Base-by-base conservation (phyloP, 2,888 invertebrate species). In the Punctoribates punctum region DNA sequence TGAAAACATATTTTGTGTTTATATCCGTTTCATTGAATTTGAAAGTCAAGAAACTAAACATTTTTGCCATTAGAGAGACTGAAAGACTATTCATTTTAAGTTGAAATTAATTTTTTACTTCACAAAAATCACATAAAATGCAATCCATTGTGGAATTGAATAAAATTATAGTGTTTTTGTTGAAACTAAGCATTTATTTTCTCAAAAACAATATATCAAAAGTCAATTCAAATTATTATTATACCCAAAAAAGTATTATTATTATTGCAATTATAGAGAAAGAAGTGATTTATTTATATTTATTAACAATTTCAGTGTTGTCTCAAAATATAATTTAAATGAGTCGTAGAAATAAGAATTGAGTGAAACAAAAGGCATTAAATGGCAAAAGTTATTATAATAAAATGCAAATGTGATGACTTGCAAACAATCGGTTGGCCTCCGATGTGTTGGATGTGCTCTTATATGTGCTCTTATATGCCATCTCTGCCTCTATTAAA, bases 351-450 rank as follows among this genome's bases (percentile, higher is more conserved):
- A 70, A 42, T 42, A 20, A 70, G n/a, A 70, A 46, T 65, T 65
- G 6, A 34, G n/a, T 38, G 20, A 65, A 65, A 65, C 65, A 9
- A n/a, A n/a, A 9, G 70, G 42, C 70, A 70, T 29, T 70, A 46
- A 70, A 65, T 65, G 70, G 70, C 23, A 70, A 46, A 70, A 70
- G 4, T 70, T 70, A 70, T 42, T 70, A 70, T 70, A 23, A 70
- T 70, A 70, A 70, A 42, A 70, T 70, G 70, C 70, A 70, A 70
- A 70, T 70, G 70, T 70, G 70, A 70, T 70, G 42, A 70, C 70
- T 70, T 70, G 42, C 70, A 70, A 70, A 70, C 42, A 46, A 70
- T 65, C 34, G 23, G 23, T 46, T 42, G 46, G 23, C 46, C 5
- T 46, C 9, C n/a, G 46, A 73, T 46, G 25, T 73, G 62, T 62